phyloP scores from a whole-genome alignment of 92 coral and sea anemone species.

The Parazoanthus swiftii region DNA sequence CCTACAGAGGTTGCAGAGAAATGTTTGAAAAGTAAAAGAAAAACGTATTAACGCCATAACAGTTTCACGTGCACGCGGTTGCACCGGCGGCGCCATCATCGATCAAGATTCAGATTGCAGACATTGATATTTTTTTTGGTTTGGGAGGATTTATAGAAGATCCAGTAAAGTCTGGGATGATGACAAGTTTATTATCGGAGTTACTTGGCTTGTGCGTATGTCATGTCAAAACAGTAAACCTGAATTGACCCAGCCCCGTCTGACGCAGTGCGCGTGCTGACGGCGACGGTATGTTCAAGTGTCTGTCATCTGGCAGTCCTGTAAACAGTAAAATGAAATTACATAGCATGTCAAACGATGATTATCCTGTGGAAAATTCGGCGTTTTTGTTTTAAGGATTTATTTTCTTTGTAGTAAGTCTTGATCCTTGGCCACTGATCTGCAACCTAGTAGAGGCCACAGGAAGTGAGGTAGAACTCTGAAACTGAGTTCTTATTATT shows the following conservation, averaged over 20 bases:
- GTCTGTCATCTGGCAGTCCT: too few species aligned
- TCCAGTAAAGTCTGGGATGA: neutral
- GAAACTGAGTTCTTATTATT: too few species aligned
- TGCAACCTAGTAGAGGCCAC: too few species aligned
- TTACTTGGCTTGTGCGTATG: neutral
- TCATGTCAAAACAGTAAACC: neutral
- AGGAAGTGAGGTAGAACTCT: too few species aligned
- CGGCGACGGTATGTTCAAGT: neutral
- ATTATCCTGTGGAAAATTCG: too few species aligned
- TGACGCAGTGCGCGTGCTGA: neutral
- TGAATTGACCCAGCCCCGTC: neutral
- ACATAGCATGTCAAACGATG: too few species aligned
- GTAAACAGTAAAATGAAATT: too few species aligned
- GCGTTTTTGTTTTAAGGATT: too few species aligned
- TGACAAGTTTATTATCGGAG: neutral
- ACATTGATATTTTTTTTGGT: neutral
- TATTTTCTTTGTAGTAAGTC: too few species aligned
- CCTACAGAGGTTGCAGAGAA: neutral
- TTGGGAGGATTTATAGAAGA: neutral
- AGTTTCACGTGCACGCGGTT: slow-evolving; percentile 16
- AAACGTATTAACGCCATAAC: neutral
- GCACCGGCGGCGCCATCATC: slow-evolving; percentile 14
- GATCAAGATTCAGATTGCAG: neutral
- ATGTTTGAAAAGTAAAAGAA: neutral
- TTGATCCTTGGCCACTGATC: too few species aligned